Base-by-base conservation (phyloP, 2,888 invertebrate species). In the Lomographa bimaculata region DNA sequence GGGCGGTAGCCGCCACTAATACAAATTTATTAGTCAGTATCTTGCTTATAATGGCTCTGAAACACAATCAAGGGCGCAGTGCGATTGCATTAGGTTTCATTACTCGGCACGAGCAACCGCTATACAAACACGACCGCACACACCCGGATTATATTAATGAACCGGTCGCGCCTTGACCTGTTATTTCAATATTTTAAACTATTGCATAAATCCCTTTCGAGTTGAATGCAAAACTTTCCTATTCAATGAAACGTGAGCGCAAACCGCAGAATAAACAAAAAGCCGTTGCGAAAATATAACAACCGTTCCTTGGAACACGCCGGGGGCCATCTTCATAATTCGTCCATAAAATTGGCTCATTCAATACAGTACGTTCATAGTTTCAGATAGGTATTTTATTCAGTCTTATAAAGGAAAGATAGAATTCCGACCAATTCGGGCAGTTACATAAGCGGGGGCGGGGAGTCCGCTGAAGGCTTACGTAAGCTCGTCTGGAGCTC, bases 401-500 rank as follows among this genome's bases (percentile, higher is more conserved):
- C n/a, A n/a, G n/a, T n/a, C n/a, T n/a, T n/a, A n/a, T n/a, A n/a
- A n/a, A n/a, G 56, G 50, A 59, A 59, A 63, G 64, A 70, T 71
- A 69, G 71, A 71, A 68, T 60, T 67, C 53, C 41, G 50, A 57
- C 58, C 57, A 65, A 80, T 73, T 71, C 71, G 71, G 65, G 44
- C 64, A 73, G 84, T 86, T 86, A 86, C 75, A 81, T 86, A 86
- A 86, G 77, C 71, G 72, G 71, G 72, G 80, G 76, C 61, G 80
- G 73, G 71, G 76, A 65, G 57, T 50, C 57, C 56, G 62, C 52
- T 55, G 65, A 66, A 69, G 61, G 76, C 81, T 86, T 86, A 86
- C 84, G 86, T 86, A 86, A 86, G 80, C 66, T 50, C 57, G 74
- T 64, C 79, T 75, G 69, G 61, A 65, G 64, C 57, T 61, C 63